Evolutionary conservation across 1,140 invertebrate species (phyloP).

Genomic region (Littorina saxatilis): DNA sequence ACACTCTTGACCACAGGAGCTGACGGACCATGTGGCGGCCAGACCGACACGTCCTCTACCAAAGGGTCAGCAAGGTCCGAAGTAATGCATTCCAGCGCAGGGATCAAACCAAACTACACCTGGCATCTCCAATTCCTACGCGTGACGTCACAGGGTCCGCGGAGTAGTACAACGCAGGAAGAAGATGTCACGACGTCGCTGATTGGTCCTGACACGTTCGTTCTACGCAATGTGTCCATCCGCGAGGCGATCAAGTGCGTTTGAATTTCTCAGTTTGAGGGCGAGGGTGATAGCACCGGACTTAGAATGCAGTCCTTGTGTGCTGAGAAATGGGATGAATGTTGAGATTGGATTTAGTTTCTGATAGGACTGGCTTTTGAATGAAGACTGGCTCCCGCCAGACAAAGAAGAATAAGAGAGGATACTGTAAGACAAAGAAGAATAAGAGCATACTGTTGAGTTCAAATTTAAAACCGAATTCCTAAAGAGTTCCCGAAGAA

Average conservation of each 20-base stretch:
- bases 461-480: too few relatives aligned
- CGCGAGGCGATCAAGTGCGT: background rate
- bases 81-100: background rate
- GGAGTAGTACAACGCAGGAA: background rate
- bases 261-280: background rate
- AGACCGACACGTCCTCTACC: background rate
- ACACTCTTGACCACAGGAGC: background rate
- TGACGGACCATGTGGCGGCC: background rate
- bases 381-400: too few relatives aligned
- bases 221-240: background rate
- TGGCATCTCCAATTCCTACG: background rate
- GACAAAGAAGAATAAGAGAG: too few relatives aligned
- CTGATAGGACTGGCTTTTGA: too few relatives aligned
- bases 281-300: background rate
- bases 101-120: background rate
- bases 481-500: too few relatives aligned
- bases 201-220: background rate
- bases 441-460: too few relatives aligned
- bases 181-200: background rate
- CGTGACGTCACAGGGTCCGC: conserved; percentile 8
- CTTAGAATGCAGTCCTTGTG: too few relatives aligned
- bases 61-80: background rate
- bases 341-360: too few relatives aligned
- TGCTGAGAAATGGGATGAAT: too few relatives aligned
- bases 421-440: too few relatives aligned